Conservation (phyloP, 2,113 vertebrate genomes). For the Elgaria multicarinata region DNA sequence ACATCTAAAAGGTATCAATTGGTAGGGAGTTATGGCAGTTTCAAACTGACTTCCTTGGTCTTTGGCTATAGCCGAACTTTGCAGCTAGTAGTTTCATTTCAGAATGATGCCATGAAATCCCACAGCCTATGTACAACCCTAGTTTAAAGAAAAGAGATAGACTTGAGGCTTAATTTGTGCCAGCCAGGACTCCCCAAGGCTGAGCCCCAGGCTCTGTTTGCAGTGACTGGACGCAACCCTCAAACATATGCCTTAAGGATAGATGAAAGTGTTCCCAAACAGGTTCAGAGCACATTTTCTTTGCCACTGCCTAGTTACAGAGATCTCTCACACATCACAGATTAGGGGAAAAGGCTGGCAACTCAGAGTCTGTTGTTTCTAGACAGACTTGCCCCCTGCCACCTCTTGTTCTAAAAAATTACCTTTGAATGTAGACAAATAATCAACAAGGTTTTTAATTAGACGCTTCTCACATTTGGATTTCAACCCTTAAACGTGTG, state of each 20-base stretch:
- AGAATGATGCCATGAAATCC: background rate
- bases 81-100: background rate
- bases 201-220: too few relatives aligned
- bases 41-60: conserved; percentile 6
- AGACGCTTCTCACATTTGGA: conserved; percentile 34
- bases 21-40: background rate
- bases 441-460: conserved; percentile 7
- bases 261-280: conserved; percentile 2
- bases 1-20: conserved; percentile 25
- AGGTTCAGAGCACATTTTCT: background rate
- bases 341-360: background rate
- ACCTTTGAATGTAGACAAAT: background rate
- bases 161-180: background rate
- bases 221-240: background rate
- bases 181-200: too few relatives aligned
- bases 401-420: background rate
- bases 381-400: background rate
- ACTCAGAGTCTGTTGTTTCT: background rate
- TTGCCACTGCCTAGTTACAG: background rate
- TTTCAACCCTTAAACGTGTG: conserved; percentile 7
- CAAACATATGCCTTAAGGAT: background rate
- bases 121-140: conserved; percentile 5
- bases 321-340: background rate
- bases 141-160: background rate
- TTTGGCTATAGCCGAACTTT: fast-evolving